Percentiles rank a stretch among this genome's conserved stretches.
phyloP scores from a whole-genome alignment of 2,797 vertebrate genomes.

The Rhynchotus rufescens region DNA sequence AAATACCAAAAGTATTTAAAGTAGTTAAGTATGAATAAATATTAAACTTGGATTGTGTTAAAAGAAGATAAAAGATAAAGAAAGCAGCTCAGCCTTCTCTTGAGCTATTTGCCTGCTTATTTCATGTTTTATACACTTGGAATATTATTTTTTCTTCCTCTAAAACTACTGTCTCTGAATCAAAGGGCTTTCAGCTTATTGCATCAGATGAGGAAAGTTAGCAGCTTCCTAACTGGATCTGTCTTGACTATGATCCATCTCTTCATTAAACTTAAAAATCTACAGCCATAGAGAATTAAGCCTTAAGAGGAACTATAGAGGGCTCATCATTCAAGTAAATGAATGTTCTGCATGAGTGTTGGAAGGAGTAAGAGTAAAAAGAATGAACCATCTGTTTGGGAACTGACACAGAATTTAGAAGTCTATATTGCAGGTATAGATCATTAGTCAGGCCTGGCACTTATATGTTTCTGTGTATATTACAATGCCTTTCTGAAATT shows the following conservation, averaged over 20 bases:
- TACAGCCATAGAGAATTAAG: constrained; percentile 40
- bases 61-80: neutral
- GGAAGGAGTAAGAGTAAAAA: constrained; percentile 37
- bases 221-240: constrained; percentile 39
- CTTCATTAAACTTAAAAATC: constrained; percentile 69
- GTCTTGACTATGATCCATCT: constrained; percentile 64
- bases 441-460: constrained; percentile 56
- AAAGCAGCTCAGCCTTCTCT: neutral
- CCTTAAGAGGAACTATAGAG: constrained; percentile 37
- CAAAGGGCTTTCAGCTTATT: constrained; percentile 2
- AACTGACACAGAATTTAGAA: constrained; percentile 45
- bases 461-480: constrained; percentile 47
- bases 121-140: neutral
- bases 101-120: neutral
- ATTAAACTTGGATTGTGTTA: neutral
- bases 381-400: constrained; percentile 52
- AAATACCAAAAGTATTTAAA: neutral
- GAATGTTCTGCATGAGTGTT: constrained; percentile 62
- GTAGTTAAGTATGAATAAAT: neutral
- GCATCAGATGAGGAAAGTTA: constrained; percentile 30
- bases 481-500: constrained; percentile 34
- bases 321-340: constrained; percentile 68
- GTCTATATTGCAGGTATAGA: constrained; percentile 16
- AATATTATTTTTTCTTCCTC: neutral
- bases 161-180: neutral